phyloP scores from a whole-genome alignment of 2,113 vertebrate species.

The Octodon degus region DNA sequence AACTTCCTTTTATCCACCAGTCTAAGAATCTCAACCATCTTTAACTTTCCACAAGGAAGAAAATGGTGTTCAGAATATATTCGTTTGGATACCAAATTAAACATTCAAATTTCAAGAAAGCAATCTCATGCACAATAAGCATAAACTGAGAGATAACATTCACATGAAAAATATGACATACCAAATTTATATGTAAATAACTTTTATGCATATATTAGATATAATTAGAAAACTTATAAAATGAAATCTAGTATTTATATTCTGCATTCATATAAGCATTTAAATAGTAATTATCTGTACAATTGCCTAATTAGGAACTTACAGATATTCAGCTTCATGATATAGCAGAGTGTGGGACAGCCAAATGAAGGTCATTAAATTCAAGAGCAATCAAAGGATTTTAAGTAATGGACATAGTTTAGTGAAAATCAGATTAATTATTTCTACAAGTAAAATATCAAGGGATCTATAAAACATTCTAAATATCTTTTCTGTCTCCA shows the following conservation, averaged over 20 bases:
- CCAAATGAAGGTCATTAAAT: conserved; percentile 73
- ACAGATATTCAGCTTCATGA: conserved; percentile 62
- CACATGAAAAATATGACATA: background rate
- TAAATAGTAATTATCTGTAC: conserved; percentile 63
- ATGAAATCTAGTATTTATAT: conserved; percentile 53
- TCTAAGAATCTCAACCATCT: background rate
- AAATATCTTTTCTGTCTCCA: conserved; percentile 56
- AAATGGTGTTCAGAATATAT: background rate
- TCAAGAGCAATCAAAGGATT: conserved; percentile 69
- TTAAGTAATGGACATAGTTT: conserved; percentile 75
- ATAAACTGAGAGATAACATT: background rate
- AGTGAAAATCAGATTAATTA: conserved; percentile 75
- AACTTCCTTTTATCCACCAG: background rate
- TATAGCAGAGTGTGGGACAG: conserved; percentile 29
- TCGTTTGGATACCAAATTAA: background rate
- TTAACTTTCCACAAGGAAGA: background rate
- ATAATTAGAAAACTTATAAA: conserved; percentile 47
- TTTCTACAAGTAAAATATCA: conserved; percentile 74
- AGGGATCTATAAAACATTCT: conserved; percentile 66
- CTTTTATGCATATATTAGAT: conserved; percentile 21
- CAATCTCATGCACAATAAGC: background rate
- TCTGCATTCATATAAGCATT: conserved; percentile 58
- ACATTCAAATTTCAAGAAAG: conserved; percentile 41
- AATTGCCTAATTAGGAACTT: conserved; percentile 73
- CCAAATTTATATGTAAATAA: conserved; percentile 41